These are phyloP conservation scores for Cotesia typhae DNA, from an alignment of 1,140 invertebrate species.

Conservation along the genomic window DNA sequence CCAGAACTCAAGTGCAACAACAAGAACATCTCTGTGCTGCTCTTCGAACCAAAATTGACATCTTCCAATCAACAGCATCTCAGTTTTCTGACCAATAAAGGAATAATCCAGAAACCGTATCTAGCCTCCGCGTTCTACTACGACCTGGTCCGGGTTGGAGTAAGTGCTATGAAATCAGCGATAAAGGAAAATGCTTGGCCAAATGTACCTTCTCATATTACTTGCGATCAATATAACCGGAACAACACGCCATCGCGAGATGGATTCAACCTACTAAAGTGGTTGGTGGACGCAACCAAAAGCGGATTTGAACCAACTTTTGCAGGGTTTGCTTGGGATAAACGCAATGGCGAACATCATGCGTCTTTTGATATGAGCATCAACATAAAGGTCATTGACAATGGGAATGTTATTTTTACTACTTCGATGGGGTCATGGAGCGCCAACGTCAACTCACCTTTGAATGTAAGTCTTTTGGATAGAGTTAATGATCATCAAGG, in stretches of 20 bases:
- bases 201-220: slow-evolving; percentile 73
- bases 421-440: slow-evolving; percentile 54
- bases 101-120: slow-evolving; percentile 46
- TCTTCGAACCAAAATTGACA: slow-evolving; percentile 50
- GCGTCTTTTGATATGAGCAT: slow-evolving; percentile 51
- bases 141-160: slow-evolving; percentile 78
- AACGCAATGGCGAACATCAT: slow-evolving; percentile 52
- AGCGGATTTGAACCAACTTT: slow-evolving; percentile 48
- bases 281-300: slow-evolving; percentile 62
- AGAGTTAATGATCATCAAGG: not conserved
- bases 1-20: slow-evolving; percentile 50
- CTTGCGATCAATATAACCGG: slow-evolving; percentile 79
- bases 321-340: slow-evolving; percentile 54
- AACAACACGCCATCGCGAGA: slow-evolving; percentile 74
- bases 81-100: slow-evolving; percentile 65
- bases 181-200: slow-evolving; percentile 75
- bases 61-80: slow-evolving; percentile 56
- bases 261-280: slow-evolving; percentile 68
- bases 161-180: slow-evolving; percentile 78
- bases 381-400: slow-evolving; percentile 50
- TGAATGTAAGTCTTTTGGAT: slow-evolving; percentile 46
- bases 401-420: slow-evolving; percentile 40
- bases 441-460: slow-evolving; percentile 45
- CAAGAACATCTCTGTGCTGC: slow-evolving; percentile 50
- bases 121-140: slow-evolving; percentile 83